Evolutionary conservation across 1,140 invertebrate species (phyloP).

Genomic region (Lepeophtheirus salmonis): DNA sequence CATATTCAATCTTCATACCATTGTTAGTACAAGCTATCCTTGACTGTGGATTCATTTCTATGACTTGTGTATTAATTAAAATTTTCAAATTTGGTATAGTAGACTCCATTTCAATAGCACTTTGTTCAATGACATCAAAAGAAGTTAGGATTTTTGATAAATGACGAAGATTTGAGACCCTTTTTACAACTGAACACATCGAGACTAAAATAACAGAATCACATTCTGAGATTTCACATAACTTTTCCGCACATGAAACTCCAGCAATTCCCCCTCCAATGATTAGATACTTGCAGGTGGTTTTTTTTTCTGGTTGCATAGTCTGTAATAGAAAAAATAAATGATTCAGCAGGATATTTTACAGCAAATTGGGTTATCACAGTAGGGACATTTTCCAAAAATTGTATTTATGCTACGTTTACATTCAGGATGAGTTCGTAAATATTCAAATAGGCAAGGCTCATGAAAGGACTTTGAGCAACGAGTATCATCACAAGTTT

Average conservation of each 20-base stretch:
- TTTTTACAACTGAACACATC: not conserved
- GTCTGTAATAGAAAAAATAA: not conserved
- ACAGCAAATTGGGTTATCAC: not conserved
- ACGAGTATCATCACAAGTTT: not conserved
- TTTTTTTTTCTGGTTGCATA: not conserved
- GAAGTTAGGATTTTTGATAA: not conserved
- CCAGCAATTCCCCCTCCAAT: slow-evolving; percentile 17
- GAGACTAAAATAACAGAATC: slow-evolving; percentile 7
- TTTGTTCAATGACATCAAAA: slow-evolving; percentile 9
- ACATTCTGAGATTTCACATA: not conserved
- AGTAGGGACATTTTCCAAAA: not conserved
- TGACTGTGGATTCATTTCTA: not conserved
- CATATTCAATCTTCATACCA: slow-evolving; percentile 43
- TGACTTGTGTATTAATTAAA: not conserved
- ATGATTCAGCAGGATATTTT: not conserved
- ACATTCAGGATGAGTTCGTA: not conserved
- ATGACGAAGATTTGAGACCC: slow-evolving; percentile 3
- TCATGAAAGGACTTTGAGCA: not conserved
- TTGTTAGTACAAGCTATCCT: not conserved
- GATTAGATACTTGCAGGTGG: not conserved
- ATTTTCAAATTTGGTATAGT: slow-evolving; percentile 3
- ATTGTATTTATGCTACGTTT: not conserved
- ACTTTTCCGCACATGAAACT: slow-evolving; percentile 13
- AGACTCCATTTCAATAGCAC: not conserved
- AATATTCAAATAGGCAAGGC: not conserved